These are phyloP conservation scores for Heliconius cydno DNA, from an alignment of 2,888 invertebrate genomes.

Conservation along the genomic window DNA sequence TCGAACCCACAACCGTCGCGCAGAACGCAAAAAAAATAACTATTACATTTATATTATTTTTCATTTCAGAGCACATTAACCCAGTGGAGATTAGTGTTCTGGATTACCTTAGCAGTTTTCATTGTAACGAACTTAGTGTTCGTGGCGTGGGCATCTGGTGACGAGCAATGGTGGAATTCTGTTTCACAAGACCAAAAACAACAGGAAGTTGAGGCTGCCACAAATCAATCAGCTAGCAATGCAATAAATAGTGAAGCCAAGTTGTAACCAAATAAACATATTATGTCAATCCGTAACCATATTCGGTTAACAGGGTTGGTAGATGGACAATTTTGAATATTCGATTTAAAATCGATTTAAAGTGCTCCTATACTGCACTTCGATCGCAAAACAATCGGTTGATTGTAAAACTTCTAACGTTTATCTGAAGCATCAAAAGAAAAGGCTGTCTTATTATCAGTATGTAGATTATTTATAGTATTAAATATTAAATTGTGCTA, in stretches of 20 bases:
- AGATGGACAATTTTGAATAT: conserved; percentile 15
- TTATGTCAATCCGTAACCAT: conserved; percentile 21
- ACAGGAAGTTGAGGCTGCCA: conserved; percentile 62
- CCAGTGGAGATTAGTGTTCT: conserved; percentile 92
- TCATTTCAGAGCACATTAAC: conserved; percentile 80
- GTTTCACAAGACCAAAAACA: conserved; percentile 65
- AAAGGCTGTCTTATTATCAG: conserved; percentile 12
- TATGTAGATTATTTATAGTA: background rate
- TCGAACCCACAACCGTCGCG: too few relatives aligned
- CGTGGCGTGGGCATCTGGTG: conserved; percentile 89
- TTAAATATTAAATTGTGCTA: background rate
- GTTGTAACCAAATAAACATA: conserved; percentile 54
- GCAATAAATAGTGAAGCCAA: conserved; percentile 68
- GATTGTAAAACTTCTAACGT: conserved; percentile 10
- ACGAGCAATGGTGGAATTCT: conserved; percentile 91
- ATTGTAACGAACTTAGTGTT: conserved; percentile 88
- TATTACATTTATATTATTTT: background rate
- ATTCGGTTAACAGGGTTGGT: conserved; percentile 45
- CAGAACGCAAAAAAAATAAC: background rate
- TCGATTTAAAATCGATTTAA: conserved; percentile 37
- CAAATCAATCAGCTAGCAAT: conserved; percentile 50
- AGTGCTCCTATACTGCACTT: background rate
- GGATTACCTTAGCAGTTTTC: conserved; percentile 90
- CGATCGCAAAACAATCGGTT: background rate
- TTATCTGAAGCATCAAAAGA: conserved; percentile 8